These are phyloP conservation scores for Drosophila antonietae DNA, from an alignment of 2,888 invertebrate genomes.

Conservation along the genomic window DNA sequence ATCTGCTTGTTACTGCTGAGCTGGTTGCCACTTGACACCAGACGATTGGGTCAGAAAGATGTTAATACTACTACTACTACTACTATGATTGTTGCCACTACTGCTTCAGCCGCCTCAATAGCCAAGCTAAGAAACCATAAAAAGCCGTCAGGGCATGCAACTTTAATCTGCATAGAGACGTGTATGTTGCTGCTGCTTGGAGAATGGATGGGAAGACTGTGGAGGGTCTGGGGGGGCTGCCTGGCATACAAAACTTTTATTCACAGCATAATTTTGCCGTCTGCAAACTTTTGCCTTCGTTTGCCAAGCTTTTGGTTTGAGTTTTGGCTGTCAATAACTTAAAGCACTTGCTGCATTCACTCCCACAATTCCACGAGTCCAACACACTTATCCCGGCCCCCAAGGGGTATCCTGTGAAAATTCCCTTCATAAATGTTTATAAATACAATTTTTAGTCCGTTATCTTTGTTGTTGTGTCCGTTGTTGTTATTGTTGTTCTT, in stretches of 20 bases:
- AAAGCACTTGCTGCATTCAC: constrained; percentile 57
- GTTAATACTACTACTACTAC: constrained; percentile 1
- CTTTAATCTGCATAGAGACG: constrained; percentile 60
- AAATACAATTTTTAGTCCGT: constrained; percentile 70
- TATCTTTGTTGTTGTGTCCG: constrained; percentile 47
- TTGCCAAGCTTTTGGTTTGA: constrained; percentile 48
- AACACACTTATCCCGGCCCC: constrained; percentile 1
- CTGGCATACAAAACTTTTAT: constrained; percentile 59
- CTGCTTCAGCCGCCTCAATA: constrained; percentile 20
- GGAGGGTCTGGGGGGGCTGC: neutral
- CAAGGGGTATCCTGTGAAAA: constrained; percentile 37
- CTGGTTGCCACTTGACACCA: constrained; percentile 41
- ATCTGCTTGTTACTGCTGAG: constrained; percentile 7
- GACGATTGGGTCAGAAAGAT: constrained; percentile 27
- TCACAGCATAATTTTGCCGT: constrained; percentile 64
- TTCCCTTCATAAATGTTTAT: constrained; percentile 73
- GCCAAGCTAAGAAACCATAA: constrained; percentile 49
- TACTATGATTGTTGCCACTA: neutral
- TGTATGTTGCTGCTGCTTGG: constrained; percentile 20
- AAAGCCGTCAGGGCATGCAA: constrained; percentile 47
- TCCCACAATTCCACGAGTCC: constrained; percentile 10
- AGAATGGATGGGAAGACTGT: too few species aligned
- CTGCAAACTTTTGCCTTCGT: constrained; percentile 63
- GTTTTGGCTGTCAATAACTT: constrained; percentile 72
- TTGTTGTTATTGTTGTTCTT: constrained; percentile 5